Percentiles rank a stretch among this genome's conserved stretches.
These are phyloP conservation scores for Chanos chanos DNA, from an alignment of 2,797 vertebrate species.

Conservation along the genomic window DNA sequence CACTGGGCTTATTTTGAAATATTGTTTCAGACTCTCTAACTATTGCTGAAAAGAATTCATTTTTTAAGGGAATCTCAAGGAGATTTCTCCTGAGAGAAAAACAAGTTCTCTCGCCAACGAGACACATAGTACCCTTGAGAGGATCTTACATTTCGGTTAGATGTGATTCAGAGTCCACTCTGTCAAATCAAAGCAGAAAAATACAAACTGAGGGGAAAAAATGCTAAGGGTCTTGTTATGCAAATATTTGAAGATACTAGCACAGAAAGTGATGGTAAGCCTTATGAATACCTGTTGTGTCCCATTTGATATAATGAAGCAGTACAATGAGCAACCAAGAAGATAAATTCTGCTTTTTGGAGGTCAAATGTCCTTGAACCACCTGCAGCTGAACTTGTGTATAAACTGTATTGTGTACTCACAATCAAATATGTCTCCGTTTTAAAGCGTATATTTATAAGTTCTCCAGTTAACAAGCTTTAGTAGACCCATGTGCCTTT, in stretches of 20 bases:
- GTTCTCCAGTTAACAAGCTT: slow-evolving; percentile 14
- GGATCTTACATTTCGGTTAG: background rate
- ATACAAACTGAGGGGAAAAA: background rate
- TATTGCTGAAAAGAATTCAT: background rate
- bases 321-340: slow-evolving; percentile 1
- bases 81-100: background rate
- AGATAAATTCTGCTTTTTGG: slow-evolving; percentile 7
- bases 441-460: slow-evolving; percentile 11
- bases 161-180: background rate
- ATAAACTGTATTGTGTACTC: slow-evolving; percentile 24
- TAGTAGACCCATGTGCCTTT: slow-evolving; percentile 31
- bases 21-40: background rate
- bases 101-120: background rate
- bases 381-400: slow-evolving; percentile 28
- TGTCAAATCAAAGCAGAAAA: slow-evolving; percentile 10
- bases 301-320: no score
- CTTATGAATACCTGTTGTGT: no score
- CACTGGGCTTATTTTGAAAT: slow-evolving; percentile 14
- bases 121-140: background rate
- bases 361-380: slow-evolving; percentile 33
- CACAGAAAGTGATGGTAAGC: no score
- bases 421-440: slow-evolving; percentile 31
- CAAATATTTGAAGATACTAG: no score
- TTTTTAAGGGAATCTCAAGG: slow-evolving; percentile 5
- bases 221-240: no score